phyloP scores from a whole-genome alignment of 2,113 vertebrate genomes.

The Phyllostomus discolor region DNA sequence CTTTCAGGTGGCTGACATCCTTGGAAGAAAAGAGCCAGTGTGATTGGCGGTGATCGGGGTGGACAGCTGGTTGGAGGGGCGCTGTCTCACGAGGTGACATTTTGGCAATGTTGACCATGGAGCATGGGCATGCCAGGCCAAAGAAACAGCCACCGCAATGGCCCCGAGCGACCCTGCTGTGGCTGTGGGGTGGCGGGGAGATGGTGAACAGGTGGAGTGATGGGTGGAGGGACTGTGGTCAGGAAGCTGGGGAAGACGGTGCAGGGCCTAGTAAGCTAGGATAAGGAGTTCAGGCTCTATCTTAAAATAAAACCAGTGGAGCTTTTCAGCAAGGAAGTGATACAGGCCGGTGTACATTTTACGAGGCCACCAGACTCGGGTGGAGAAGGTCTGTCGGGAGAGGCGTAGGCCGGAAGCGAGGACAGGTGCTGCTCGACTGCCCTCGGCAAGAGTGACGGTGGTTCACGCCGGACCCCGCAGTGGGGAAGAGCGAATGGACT shows the following conservation, averaged over 20 bases:
- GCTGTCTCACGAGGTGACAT: not conserved
- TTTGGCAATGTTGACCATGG: not conserved
- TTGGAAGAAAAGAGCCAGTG: not conserved
- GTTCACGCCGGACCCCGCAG: no score
- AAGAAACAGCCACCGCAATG: not conserved
- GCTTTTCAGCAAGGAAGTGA: not conserved
- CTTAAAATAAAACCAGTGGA: not conserved
- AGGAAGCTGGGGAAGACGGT: not conserved
- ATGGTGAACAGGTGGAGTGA: not conserved
- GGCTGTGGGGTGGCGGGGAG: not conserved
- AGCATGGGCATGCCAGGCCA: not conserved
- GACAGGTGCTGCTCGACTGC: not conserved
- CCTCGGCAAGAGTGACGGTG: not conserved
- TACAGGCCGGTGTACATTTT: not conserved
- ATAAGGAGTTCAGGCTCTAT: not conserved
- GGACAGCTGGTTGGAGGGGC: not conserved
- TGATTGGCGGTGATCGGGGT: accelerated
- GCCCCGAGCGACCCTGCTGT: not conserved
- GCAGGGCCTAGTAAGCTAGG: not conserved
- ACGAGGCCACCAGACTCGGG: not conserved
- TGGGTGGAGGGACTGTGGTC: not conserved
- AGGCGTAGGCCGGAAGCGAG: not conserved
- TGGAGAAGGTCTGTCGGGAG: not conserved
- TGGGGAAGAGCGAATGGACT: not conserved
- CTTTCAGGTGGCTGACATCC: not conserved